Conservation (phyloP, 2,113 vertebrate genomes). For the Sapajus apella region DNA sequence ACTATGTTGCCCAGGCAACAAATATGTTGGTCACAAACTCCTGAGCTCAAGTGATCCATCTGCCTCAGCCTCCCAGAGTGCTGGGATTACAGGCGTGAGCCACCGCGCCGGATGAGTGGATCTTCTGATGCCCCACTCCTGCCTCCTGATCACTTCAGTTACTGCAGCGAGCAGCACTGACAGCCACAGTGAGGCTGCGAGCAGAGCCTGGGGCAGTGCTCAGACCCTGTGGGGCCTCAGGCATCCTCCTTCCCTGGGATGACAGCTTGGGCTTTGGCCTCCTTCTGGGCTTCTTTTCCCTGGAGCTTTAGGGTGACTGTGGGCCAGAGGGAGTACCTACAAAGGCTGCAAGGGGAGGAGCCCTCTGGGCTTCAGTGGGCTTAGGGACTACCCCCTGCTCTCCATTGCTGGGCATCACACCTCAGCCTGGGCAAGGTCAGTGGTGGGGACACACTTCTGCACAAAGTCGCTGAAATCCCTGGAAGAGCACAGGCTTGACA, state of each 20-base stretch:
- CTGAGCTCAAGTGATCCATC: no score
- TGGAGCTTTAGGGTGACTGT: rapidly evolving
- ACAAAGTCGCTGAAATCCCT: background rate
- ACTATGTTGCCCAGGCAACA: no score
- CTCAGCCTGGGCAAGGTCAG: background rate
- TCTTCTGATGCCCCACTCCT: no score
- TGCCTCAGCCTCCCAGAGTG: no score
- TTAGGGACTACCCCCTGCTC: background rate
- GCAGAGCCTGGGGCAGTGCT: background rate
- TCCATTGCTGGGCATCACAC: background rate
- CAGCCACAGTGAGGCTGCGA: rapidly evolving
- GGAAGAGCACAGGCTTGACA: background rate
- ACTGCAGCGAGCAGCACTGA: rapidly evolving
- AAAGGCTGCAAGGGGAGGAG: background rate
- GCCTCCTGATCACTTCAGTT: rapidly evolving
- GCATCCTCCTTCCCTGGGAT: no score
- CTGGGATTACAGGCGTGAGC: no score
- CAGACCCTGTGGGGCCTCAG: no score
- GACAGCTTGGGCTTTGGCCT: background rate
- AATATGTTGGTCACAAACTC: no score
- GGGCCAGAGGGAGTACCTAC: background rate
- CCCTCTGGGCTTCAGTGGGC: background rate
- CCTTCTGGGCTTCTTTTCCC: background rate
- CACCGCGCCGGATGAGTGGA: no score
- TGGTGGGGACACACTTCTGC: rapidly evolving